Conservation (phyloP, 2,113 vertebrate species). For the Orthonyx spaldingii region DNA sequence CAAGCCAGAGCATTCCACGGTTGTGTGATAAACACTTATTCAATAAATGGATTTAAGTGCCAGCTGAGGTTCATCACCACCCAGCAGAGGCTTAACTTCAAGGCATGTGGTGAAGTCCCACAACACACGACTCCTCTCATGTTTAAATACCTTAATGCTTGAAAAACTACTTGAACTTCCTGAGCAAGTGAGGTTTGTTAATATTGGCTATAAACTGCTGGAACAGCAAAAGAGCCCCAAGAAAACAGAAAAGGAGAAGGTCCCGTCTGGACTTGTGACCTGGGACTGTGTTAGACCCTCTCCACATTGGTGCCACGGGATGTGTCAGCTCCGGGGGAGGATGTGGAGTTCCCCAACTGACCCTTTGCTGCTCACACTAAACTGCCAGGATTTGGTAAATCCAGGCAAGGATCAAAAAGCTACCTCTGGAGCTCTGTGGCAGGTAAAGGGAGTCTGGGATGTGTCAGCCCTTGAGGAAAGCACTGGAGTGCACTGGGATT, state of each 20-base stretch:
- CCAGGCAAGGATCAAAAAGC: not conserved
- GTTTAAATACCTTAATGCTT: not conserved
- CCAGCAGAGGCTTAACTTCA: not conserved
- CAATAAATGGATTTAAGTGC: not conserved
- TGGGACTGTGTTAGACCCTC: rapidly evolving
- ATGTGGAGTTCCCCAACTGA: rapidly evolving
- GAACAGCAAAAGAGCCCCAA: not conserved
- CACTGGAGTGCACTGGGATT: not conserved
- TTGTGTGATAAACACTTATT: not conserved
- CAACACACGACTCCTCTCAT: not conserved
- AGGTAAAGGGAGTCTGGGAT: not conserved
- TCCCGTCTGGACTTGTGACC: not conserved
- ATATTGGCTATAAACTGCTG: not conserved
- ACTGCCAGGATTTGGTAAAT: not conserved
- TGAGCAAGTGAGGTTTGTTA: not conserved
- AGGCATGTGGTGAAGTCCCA: not conserved
- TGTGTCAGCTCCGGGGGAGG: not conserved
- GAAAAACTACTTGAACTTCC: not conserved
- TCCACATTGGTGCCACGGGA: rapidly evolving
- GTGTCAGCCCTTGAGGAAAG: not conserved
- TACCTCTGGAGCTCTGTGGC: not conserved
- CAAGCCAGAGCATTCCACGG: not conserved
- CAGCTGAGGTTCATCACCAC: not conserved
- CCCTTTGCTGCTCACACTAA: no score
- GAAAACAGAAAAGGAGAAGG: not conserved